phyloP scores from a whole-genome alignment of 2,797 vertebrate species.

The Tympanoctomys barrerae region DNA sequence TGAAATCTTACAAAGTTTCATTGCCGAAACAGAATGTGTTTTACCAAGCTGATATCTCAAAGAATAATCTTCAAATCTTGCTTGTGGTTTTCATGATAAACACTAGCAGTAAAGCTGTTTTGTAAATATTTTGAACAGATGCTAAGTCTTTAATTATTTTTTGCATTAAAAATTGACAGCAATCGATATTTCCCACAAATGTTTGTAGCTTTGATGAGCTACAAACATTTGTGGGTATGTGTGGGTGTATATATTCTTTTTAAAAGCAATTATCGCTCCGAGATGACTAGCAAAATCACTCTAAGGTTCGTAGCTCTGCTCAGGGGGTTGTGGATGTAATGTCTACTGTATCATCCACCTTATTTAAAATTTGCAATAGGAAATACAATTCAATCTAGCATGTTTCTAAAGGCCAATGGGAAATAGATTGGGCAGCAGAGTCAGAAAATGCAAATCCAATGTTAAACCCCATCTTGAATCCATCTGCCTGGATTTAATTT shows the following conservation, averaged over 20 bases:
- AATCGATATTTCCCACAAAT: conserved; percentile 68
- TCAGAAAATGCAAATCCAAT: conserved; percentile 75
- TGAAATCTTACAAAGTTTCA: conserved; percentile 95
- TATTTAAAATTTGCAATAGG: conserved; percentile 87
- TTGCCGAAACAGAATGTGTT: conserved; percentile 95
- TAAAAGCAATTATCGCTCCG: conserved; percentile 85
- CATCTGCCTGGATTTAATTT: conserved; percentile 67
- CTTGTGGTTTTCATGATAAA: conserved; percentile 74
- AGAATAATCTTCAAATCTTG: conserved; percentile 68
- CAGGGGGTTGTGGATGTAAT: conserved; percentile 85
- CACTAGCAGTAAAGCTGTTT: conserved; percentile 69
- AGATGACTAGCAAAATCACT: conserved; percentile 82
- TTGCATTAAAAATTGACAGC: conserved; percentile 82
- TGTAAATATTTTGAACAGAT: conserved; percentile 83
- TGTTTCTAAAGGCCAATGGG: conserved; percentile 76
- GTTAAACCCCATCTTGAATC: conserved; percentile 64
- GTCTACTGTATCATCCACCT: conserved; percentile 83
- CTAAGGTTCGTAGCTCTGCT: conserved; percentile 83
- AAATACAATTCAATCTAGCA: conserved; percentile 85
- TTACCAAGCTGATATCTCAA: conserved; percentile 84
- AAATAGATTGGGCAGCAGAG: conserved; percentile 70
- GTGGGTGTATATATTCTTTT: conserved; percentile 63
- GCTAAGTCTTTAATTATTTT: conserved; percentile 80
- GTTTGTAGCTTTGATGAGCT: conserved; percentile 55
- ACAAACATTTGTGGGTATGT: neutral